phyloP scores from a whole-genome alignment of 2,113 vertebrate genomes.

The Myrmecophaga tridactyla region DNA sequence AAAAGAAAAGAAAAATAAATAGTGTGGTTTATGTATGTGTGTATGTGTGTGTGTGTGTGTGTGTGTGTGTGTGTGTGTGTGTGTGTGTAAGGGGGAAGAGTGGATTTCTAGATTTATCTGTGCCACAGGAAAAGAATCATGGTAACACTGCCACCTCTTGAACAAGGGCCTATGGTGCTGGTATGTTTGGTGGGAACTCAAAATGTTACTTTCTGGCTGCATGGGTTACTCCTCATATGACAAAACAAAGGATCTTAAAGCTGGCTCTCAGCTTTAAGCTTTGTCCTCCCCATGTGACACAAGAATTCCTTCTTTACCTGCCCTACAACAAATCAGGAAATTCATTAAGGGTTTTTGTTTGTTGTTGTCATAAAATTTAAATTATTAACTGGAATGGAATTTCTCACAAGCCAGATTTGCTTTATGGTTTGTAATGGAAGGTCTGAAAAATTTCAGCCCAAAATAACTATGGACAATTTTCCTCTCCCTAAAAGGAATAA shows the following conservation, averaged over 20 bases:
- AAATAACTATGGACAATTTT: constrained; percentile 71
- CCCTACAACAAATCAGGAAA: not conserved
- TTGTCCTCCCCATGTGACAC: not conserved
- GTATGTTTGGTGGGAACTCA: not conserved
- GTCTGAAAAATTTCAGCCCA: constrained; percentile 43
- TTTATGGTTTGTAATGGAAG: constrained; percentile 48
- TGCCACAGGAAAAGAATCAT: not conserved
- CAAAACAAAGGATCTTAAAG: not conserved
- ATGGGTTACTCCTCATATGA: not conserved
- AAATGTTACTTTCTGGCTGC: not conserved
- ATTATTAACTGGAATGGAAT: constrained; percentile 46
- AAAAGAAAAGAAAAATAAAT: not conserved
- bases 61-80: not conserved
- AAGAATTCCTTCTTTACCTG: not conserved
- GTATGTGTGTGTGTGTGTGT: not conserved
- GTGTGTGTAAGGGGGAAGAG: not conserved
- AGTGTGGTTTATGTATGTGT: too few species aligned
- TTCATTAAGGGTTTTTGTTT: not conserved
- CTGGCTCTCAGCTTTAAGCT: not conserved
- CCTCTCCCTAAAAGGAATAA: constrained; percentile 72
- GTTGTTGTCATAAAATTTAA: constrained; percentile 7
- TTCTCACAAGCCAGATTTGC: constrained; percentile 51
- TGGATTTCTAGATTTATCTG: not conserved
- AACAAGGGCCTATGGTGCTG: not conserved
- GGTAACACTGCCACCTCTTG: not conserved